Base-by-base conservation (phyloP, 2,797 vertebrate species). In the Semotilus atromaculatus region DNA sequence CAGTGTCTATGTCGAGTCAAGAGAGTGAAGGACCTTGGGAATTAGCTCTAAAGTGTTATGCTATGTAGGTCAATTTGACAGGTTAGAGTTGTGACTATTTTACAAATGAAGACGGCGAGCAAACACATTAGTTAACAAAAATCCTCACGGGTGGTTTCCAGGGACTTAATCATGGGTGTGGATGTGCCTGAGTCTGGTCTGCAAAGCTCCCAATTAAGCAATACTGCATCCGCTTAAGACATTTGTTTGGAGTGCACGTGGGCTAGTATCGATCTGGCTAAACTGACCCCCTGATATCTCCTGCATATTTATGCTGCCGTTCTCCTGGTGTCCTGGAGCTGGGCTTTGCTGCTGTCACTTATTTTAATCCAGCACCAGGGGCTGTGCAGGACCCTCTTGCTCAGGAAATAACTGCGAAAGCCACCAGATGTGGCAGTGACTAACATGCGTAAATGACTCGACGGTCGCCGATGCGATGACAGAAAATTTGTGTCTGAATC, bases 131-230 rank as follows among this genome's bases (percentile, higher is more conserved):
- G 91, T 93, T 95, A 94, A 94, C 93, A 93, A 89, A 93, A 92
- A 90, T 90, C 91, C 89, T 86, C 83, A 45, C 64, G 66, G 82
- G 75, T 62, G 85, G 91, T 92, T 94, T 92, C 93, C 91, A 90
- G 94, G 94, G 96, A 94, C 92, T 92, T 92, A 92, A 93, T 93
- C 92, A 94, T 95, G 94, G 88, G 93, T 94, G 95, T 93, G 93
- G 91, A 93, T 92, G 93, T 93, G 91, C 88, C 86, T 55, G 90
- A 91, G 92, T 92, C 90, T 91, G 88, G 90, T 92, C 90, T 89
- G 93, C 91, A 95, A 95, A 94, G 93, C 94, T 95, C 91, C 96
- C 95, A 96, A 96, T 96, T 96, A 96, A 93, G 94, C 92, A 94
- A 92, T 94, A 92, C 89, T 73, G 92, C 93, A 92, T 94, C 92